A percentile compares a stretch with the other conserved stretches of the same genome.
Conservation (phyloP, 1,140 invertebrate species). For the Melanaphis sacchari region DNA sequence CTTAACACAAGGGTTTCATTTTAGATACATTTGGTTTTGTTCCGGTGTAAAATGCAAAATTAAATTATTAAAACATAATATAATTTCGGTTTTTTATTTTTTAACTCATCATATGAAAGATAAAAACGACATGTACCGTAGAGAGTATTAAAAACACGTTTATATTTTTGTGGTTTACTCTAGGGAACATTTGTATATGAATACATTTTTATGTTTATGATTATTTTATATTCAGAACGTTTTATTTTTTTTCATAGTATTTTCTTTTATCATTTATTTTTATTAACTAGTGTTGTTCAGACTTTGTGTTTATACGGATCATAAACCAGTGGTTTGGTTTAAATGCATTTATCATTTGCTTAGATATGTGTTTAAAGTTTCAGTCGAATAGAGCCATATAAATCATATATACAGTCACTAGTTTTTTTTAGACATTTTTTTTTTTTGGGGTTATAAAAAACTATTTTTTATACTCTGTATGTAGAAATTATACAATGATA, state of each 20-base stretch:
- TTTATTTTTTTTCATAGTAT: not conserved
- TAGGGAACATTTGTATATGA: not conserved
- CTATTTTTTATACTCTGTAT: not conserved
- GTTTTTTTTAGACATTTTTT: not conserved
- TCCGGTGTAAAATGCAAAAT: not conserved
- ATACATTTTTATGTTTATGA: not conserved
- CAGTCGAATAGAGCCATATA: not conserved
- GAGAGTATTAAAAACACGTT: conserved; percentile 25
- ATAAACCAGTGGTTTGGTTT: not conserved
- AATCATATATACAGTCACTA: not conserved
- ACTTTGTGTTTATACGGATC: not conserved
- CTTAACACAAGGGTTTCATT: not conserved
- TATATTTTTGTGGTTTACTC: not conserved
- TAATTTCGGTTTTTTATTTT: not conserved
- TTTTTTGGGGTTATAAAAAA: not conserved
- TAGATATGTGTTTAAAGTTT: conserved; percentile 17
- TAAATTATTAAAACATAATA: not conserved
- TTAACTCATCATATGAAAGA: not conserved
- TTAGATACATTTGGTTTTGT: not conserved
- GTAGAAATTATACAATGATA: not conserved
- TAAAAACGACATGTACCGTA: not conserved
- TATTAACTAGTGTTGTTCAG: not conserved
- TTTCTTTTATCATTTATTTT: conserved; percentile 22
- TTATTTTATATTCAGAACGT: conserved; percentile 16
- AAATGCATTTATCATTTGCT: conserved; percentile 28